Conservation (phyloP, 2,888 invertebrate genomes). For the Eristalis arbustorum region DNA sequence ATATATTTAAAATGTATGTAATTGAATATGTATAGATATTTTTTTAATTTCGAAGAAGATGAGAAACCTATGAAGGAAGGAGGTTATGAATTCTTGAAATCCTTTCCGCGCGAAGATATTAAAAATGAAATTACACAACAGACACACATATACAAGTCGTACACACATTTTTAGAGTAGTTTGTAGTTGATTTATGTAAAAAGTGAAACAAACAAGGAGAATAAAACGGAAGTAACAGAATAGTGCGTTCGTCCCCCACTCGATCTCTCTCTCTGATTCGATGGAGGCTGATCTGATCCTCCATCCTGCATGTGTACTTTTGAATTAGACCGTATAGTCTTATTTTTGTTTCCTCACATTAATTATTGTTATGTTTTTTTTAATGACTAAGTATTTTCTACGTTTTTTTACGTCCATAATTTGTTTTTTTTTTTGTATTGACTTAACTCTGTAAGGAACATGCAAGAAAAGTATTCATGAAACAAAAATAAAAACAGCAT, state of each 20-base stretch:
- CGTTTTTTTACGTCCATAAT: not conserved
- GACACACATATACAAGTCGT: not conserved
- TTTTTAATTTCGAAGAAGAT: slow-evolving; percentile 57
- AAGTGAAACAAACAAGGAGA: not conserved
- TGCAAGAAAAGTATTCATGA: not conserved
- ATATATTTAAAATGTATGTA: slow-evolving; percentile 63
- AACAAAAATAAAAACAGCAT: not conserved
- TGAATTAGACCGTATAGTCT: not conserved
- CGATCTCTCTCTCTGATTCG: not conserved
- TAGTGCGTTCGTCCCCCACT: not conserved
- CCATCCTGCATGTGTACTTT: not conserved
- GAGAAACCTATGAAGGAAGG: not conserved
- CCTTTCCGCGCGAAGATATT: not conserved
- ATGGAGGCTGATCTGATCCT: not conserved
- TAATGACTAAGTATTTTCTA: not conserved
- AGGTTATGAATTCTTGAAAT: not conserved
- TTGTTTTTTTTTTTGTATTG: not conserved
- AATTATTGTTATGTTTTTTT: not conserved
- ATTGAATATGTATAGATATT: slow-evolving; percentile 64
- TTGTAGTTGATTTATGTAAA: not conserved
- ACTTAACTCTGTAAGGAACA: not conserved
- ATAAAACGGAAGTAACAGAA: not conserved
- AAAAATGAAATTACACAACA: not conserved
- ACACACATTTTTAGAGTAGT: not conserved
- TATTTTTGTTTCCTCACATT: not conserved